A percentile compares a stretch with the other conserved stretches of the same genome.
phyloP scores from a whole-genome alignment of 2,888 invertebrate species.

The Gasteruption jaculator region DNA sequence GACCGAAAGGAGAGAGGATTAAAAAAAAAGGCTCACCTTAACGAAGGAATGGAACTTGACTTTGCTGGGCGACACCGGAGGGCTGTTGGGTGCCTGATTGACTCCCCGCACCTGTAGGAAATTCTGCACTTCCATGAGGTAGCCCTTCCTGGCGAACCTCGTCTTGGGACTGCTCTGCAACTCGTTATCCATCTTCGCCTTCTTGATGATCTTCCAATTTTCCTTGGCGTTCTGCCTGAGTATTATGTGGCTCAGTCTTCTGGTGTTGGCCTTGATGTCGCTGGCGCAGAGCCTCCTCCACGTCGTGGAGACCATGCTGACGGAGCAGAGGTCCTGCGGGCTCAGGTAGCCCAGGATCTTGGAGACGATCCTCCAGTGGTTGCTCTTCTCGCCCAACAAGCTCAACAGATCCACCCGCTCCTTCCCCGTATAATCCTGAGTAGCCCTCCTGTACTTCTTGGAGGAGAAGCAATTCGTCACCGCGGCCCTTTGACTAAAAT shows the following conservation, averaged over 20 bases:
- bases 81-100: slow-evolving; percentile 39
- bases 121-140: slow-evolving; percentile 43
- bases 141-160: slow-evolving; percentile 38
- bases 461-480: no score
- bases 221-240: slow-evolving; percentile 43
- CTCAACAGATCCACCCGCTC: slow-evolving; percentile 41
- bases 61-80: slow-evolving; percentile 51
- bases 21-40: slow-evolving; percentile 40
- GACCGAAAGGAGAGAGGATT: no score
- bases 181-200: slow-evolving; percentile 33
- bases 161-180: slow-evolving; percentile 36
- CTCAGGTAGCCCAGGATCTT: slow-evolving; percentile 44
- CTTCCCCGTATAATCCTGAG: slow-evolving; percentile 36
- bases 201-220: slow-evolving; percentile 38
- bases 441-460: slow-evolving; percentile 29
- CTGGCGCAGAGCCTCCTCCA: slow-evolving; percentile 44
- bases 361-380: slow-evolving; percentile 41
- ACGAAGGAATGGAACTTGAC: slow-evolving; percentile 49
- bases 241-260: slow-evolving; percentile 38
- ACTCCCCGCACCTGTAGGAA: slow-evolving; percentile 31
- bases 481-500: slow-evolving; percentile 36
- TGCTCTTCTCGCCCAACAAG: slow-evolving; percentile 44
- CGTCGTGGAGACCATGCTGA: slow-evolving; percentile 47
- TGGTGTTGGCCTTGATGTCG: slow-evolving; percentile 37
- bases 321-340: slow-evolving; percentile 45